phyloP scores from a whole-genome alignment of 2,113 vertebrate species.

The Lepisosteus oculatus region DNA sequence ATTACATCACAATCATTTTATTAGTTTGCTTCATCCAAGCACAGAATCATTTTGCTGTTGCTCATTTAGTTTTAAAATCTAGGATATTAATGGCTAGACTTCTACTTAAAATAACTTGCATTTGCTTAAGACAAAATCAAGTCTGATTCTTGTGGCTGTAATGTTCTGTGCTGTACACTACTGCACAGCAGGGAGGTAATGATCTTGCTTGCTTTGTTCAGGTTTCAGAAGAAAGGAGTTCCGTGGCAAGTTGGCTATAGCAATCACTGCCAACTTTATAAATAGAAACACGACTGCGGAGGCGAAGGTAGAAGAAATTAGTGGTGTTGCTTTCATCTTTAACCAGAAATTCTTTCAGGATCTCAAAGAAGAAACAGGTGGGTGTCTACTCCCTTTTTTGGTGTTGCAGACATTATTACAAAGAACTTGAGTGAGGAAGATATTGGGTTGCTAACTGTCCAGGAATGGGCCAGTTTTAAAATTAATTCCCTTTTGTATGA shows the following conservation, averaged over 20 bases:
- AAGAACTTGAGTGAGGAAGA: background rate
- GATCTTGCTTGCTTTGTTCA: conserved; percentile 37
- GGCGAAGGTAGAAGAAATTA: conserved; percentile 96
- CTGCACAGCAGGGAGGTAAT: conserved; percentile 21
- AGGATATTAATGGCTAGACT: conserved; percentile 29
- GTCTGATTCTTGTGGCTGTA: conserved; percentile 39
- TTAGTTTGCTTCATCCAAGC: background rate
- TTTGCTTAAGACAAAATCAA: conserved; percentile 40
- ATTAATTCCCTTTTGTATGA: background rate
- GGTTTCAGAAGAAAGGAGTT: conserved; percentile 96
- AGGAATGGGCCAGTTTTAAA: background rate
- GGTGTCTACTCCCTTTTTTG: conserved; percentile 28
- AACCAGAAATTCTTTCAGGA: conserved; percentile 98
- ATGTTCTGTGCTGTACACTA: background rate
- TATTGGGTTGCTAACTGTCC: background rate
- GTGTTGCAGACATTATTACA: background rate
- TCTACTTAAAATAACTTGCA: conserved; percentile 41
- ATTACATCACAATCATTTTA: no score
- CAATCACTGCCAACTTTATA: conserved; percentile 97
- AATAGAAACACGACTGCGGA: conserved; percentile 96
- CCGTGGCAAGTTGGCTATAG: conserved; percentile 93
- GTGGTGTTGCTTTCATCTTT: conserved; percentile 97
- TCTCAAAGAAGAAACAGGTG: conserved; percentile 93
- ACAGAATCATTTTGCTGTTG: conserved; percentile 12
- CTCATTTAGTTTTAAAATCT: conserved; percentile 24